Percentiles rank a stretch among this genome's conserved stretches.
Conservation (phyloP, 2,113 vertebrate species). For the Tetrax tetrax region DNA sequence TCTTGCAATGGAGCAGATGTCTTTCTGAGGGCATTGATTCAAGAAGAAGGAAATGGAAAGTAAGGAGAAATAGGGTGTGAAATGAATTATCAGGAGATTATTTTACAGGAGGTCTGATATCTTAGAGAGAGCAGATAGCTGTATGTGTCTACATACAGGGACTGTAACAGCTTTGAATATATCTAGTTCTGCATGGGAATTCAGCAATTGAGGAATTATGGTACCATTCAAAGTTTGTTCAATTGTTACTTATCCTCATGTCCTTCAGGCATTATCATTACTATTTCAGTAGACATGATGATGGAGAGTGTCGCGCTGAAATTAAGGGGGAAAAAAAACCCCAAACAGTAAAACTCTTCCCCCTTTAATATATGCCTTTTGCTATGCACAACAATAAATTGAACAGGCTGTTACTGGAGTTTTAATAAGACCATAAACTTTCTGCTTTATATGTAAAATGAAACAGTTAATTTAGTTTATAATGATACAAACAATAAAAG, state of each 20-base stretch:
- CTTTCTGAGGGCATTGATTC: background rate
- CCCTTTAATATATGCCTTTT: background rate
- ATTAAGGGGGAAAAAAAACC: background rate
- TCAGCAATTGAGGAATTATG: background rate
- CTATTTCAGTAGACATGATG: rapidly evolving
- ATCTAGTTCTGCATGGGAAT: background rate
- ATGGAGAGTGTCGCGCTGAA: background rate
- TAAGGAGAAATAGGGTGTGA: background rate
- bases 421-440: constrained; percentile 33
- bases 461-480: constrained; percentile 20
- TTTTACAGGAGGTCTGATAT: background rate
- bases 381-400: background rate
- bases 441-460: background rate
- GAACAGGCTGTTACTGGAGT: background rate
- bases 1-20: background rate
- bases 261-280: background rate
- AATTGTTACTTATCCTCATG: background rate
- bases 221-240: background rate
- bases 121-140: background rate
- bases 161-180: background rate
- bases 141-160: background rate
- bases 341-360: background rate
- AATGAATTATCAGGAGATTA: background rate
- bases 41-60: background rate
- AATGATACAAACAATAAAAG: background rate